Percentiles rank a stretch among this genome's conserved stretches.
Conservation (phyloP, 1,140 invertebrate species). For the Drosophila sucinea region DNA sequence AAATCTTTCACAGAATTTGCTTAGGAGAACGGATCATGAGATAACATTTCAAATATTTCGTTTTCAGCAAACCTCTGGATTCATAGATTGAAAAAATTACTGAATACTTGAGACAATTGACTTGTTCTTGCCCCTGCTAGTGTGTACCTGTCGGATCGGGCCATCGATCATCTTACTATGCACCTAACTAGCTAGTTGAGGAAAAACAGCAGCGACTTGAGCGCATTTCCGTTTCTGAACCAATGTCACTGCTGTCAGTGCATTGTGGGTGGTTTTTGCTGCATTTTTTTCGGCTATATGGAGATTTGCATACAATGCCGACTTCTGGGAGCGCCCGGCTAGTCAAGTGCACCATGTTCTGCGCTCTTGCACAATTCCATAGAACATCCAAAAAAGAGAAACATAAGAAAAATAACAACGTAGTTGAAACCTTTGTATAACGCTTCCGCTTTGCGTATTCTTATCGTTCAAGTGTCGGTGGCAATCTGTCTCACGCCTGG, state of each 20-base stretch:
- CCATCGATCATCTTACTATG: conserved; percentile 46
- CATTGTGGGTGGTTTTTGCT: conserved; percentile 67
- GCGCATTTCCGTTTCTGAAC: conserved; percentile 77
- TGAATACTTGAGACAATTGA: background rate
- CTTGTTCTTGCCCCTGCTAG: background rate
- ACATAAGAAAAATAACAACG: conserved; percentile 10
- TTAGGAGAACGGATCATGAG: no score
- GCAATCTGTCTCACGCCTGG: conserved; percentile 68
- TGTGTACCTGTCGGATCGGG: background rate
- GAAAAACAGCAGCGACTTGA: conserved; percentile 47
- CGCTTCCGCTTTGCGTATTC: conserved; percentile 59
- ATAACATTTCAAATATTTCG: no score
- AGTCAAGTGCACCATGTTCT: conserved; percentile 59
- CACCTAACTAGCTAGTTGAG: background rate
- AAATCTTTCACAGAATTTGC: no score
- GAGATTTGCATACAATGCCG: conserved; percentile 74
- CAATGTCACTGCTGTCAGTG: conserved; percentile 71
- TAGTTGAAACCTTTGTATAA: conserved; percentile 20
- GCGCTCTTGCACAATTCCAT: conserved; percentile 66
- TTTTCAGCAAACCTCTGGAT: no score
- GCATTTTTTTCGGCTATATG: conserved; percentile 27
- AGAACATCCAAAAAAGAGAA: conserved; percentile 31
- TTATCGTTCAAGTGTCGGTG: conserved; percentile 48
- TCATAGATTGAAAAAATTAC: no score
- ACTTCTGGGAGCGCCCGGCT: conserved; percentile 19